Evolutionary conservation across 1,140 invertebrate species (phyloP).

Genomic region (Phthorimaea operculella): DNA sequence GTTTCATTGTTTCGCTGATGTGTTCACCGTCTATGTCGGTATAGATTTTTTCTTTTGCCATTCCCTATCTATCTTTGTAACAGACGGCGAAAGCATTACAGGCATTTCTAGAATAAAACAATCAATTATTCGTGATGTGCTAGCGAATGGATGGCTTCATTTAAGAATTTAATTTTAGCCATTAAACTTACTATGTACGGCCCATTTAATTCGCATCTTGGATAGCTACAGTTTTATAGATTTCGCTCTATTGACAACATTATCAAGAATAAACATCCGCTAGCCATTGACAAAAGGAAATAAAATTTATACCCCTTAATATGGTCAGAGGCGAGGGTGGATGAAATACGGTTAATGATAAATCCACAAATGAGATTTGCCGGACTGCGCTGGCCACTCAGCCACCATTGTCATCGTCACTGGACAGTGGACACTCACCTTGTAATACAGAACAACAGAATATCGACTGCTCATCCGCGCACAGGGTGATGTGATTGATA

Average conservation of each 20-base stretch:
- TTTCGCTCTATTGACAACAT: slow-evolving; percentile 17
- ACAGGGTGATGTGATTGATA: not conserved
- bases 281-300: slow-evolving; percentile 50
- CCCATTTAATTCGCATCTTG: too few relatives aligned
- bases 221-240: too few relatives aligned
- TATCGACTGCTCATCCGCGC: slow-evolving; percentile 15
- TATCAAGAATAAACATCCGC: slow-evolving; percentile 46
- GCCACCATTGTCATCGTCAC: slow-evolving; percentile 55
- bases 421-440: slow-evolving; percentile 58
- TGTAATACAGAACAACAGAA: slow-evolving; percentile 47
- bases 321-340: slow-evolving; percentile 53
- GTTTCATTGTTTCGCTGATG: slow-evolving; percentile 13
- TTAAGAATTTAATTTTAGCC: too few relatives aligned
- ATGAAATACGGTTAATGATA: slow-evolving; percentile 67
- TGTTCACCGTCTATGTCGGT: slow-evolving; percentile 3
- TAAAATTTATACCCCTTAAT: slow-evolving; percentile 62
- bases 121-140: too few relatives aligned
- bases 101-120: too few relatives aligned
- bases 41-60: too few relatives aligned
- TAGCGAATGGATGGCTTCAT: too few relatives aligned
- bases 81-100: too few relatives aligned
- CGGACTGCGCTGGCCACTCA: slow-evolving; percentile 59
- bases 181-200: too few relatives aligned
- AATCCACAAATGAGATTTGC: slow-evolving; percentile 68
- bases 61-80: too few relatives aligned